phyloP scores from a whole-genome alignment of 2,888 invertebrate genomes.

The Sphinx pinastri region DNA sequence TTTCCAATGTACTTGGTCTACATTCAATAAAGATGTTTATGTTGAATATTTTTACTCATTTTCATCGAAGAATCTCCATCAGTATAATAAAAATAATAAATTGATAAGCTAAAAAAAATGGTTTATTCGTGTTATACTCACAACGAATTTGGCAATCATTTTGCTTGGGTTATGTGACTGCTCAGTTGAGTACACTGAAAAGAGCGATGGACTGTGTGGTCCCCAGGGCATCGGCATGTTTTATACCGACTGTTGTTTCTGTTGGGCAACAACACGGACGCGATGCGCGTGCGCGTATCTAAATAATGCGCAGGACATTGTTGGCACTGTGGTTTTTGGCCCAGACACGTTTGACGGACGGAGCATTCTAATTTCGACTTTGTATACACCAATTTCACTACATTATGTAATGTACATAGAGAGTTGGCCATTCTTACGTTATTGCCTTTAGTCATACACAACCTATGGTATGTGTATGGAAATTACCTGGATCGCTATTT shows the following conservation, averaged over 20 bases:
- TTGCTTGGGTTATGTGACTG: constrained; percentile 75
- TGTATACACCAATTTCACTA: constrained; percentile 74
- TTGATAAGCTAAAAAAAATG: not conserved
- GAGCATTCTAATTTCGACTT: constrained; percentile 78
- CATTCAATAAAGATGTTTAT: too few species aligned
- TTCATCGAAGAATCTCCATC: too few species aligned
- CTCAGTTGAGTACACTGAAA: constrained; percentile 62
- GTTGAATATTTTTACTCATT: too few species aligned
- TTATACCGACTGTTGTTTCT: constrained; percentile 66
- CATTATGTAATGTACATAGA: constrained; percentile 71
- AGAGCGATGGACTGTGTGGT: constrained; percentile 71
- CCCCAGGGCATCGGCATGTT: constrained; percentile 68
- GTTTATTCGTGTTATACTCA: constrained; percentile 50
- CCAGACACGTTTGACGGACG: constrained; percentile 66
- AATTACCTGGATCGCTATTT: not conserved
- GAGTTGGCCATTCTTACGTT: constrained; percentile 38
- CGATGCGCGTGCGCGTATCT: constrained; percentile 52
- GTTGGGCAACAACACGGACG: constrained; percentile 66
- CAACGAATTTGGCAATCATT: constrained; percentile 83
- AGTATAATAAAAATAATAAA: not conserved
- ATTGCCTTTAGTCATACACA: constrained; percentile 17
- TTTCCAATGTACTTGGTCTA: too few species aligned
- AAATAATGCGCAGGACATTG: constrained; percentile 73
- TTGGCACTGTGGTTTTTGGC: constrained; percentile 71
- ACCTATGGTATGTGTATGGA: not conserved